These are phyloP conservation scores for Rhimphoctona megacephalus DNA, from an alignment of 2,888 invertebrate genomes.

Conservation along the genomic window DNA sequence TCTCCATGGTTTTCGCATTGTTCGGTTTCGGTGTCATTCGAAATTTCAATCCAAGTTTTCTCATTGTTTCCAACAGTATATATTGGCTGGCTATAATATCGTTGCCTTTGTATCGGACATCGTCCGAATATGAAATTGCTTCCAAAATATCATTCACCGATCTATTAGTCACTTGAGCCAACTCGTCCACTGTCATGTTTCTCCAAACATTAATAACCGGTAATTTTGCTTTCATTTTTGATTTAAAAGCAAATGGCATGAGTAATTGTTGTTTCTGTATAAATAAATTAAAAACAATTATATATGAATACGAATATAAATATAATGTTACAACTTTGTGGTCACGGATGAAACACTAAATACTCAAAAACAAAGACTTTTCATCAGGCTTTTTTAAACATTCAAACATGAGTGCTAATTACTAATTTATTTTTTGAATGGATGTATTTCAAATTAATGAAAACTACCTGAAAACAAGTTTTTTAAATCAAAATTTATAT, in stretches of 20 bases:
- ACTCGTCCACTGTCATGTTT: constrained; percentile 92
- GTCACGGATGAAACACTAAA: no score
- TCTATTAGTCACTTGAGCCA: constrained; percentile 89
- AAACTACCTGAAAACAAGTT: no score
- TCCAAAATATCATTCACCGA: constrained; percentile 90
- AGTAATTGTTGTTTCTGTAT: constrained; percentile 44
- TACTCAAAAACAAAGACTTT: background rate
- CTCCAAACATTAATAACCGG: constrained; percentile 90
- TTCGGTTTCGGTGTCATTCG: constrained; percentile 87
- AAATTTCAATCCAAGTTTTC: constrained; percentile 89
- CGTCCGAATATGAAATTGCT: constrained; percentile 88
- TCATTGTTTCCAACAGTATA: constrained; percentile 89
- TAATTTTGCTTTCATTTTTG: constrained; percentile 83
- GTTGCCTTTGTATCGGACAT: constrained; percentile 86
- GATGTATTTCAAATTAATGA: no score
- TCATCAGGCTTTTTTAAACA: background rate
- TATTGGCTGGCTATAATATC: constrained; percentile 88
- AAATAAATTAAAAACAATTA: constrained; percentile 1
- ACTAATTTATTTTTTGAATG: no score
- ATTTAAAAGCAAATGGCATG: constrained; percentile 85
- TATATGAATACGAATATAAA: background rate
- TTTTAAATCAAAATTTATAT: no score
- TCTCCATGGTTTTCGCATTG: constrained; percentile 82
- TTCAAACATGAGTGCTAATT: background rate
- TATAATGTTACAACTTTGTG: no score